Base-by-base conservation (phyloP, 2,113 vertebrate species). In the Cyanistes caeruleus region DNA sequence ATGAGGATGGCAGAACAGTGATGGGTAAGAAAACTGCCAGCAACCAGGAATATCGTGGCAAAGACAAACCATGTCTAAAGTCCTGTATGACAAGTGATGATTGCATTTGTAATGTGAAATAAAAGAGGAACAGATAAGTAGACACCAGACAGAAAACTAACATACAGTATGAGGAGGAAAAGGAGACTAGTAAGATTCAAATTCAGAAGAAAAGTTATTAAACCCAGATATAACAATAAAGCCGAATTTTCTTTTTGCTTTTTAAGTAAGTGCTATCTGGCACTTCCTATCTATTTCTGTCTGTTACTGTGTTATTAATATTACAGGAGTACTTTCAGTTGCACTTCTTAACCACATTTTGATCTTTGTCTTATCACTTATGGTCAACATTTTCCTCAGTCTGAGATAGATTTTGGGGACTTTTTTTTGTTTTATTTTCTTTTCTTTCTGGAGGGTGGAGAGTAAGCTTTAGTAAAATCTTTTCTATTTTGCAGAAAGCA, bases 1-100 rank as follows among this genome's bases (percentile, higher is more conserved):
- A 43, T 8, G 9, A 14, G n/a, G 78, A 41, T 23, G 27, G 53
- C 19, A 49, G 59, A 85, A 59, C 9, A 46, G 4, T 0, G 0
- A 43, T 9, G 46, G 60, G 18, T 46, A 74, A 70, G 35, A 43
- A 77, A 70, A 62, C 1, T 60, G 37, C 10, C 30, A 55, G 7
- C 27, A 48, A 4, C 60, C 82, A 35, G 37, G 48, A 87, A 25
- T 49, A 72, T 19, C 30, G 9, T 33, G 39, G 64, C 35, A 75
- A 67, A 83, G 58, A 68, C 51, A 78, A 52, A 51, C 25, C 28
- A 18, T 2, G 3, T 9, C 48, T 68, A 1, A n/a, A 81, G 35
- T 37, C 51, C 39, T 30, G 0, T 3, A 17, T 10, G 31, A 70
- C 52, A 13, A 27, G 5, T 10, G 44, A 55, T 24, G 22, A 70